phyloP scores from a whole-genome alignment of 2,888 invertebrate species.

The Theretra japonica region DNA sequence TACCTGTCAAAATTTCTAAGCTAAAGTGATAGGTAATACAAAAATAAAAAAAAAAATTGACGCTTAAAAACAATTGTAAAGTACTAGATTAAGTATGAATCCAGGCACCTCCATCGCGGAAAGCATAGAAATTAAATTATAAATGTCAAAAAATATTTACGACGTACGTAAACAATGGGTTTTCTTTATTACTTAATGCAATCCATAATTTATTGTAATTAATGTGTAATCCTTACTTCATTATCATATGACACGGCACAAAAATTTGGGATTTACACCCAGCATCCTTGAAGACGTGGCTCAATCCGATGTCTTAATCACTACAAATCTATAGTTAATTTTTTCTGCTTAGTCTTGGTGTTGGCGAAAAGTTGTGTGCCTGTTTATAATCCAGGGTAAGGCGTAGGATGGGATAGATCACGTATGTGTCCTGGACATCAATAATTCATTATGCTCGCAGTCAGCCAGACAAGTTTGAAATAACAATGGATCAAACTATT shows the following conservation, averaged over 20 bases:
- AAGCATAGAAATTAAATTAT: not conserved
- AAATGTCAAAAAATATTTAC: not conserved
- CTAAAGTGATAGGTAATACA: no score
- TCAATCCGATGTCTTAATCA: not conserved
- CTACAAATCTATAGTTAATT: not conserved
- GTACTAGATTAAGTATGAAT: no score
- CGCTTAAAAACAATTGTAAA: no score
- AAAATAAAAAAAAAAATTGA: no score
- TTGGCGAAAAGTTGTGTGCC: constrained; percentile 41
- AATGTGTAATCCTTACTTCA: constrained; percentile 61
- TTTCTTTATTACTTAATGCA: constrained; percentile 41
- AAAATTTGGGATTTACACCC: constrained; percentile 32
- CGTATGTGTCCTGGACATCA: constrained; percentile 70
- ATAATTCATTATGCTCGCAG: constrained; percentile 75
- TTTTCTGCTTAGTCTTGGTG: not conserved
- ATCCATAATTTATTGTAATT: constrained; percentile 58
- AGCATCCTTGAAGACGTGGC: not conserved
- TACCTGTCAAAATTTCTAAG: no score
- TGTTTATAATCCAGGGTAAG: constrained; percentile 51
- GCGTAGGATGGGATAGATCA: constrained; percentile 59
- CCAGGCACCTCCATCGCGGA: no score
- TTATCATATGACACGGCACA: constrained; percentile 51
- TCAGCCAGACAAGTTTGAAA: constrained; percentile 70
- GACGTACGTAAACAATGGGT: not conserved
- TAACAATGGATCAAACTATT: constrained; percentile 75